phyloP scores from a whole-genome alignment of 2,113 vertebrate genomes.

The Thamnaconus septentrionalis region DNA sequence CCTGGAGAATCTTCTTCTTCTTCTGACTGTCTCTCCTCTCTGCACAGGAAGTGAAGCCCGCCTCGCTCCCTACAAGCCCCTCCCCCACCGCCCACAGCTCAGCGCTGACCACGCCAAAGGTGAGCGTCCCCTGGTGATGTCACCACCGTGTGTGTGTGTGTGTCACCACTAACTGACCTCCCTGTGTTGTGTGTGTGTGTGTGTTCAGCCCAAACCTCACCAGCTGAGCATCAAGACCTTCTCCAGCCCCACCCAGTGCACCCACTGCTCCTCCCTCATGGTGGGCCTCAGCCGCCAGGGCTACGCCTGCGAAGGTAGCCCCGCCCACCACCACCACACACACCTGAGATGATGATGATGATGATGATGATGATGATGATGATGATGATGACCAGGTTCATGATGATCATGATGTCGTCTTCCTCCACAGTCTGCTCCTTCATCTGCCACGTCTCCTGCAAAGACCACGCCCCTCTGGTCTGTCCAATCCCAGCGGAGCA shows the following conservation, averaged over 20 bases:
- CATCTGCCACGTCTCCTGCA: slow-evolving; percentile 92
- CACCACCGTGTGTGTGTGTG: too few species aligned
- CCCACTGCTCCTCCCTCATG: slow-evolving; percentile 96
- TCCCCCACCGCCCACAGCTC: slow-evolving; percentile 81
- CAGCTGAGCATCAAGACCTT: slow-evolving; percentile 95
- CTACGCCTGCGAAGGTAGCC: slow-evolving; percentile 89
- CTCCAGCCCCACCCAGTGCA: slow-evolving; percentile 91
- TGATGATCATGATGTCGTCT: neutral
- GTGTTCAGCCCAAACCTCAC: slow-evolving; percentile 89
- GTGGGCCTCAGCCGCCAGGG: slow-evolving; percentile 94
- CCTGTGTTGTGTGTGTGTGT: neutral
- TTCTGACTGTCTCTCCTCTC: slow-evolving; percentile 17
- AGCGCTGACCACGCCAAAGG: slow-evolving; percentile 85
- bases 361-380: too few species aligned
- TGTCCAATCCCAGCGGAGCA: slow-evolving; percentile 96
- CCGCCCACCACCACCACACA: neutral
- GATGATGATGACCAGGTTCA: neutral
- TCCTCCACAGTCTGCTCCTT: slow-evolving; percentile 89
- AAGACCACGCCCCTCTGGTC: slow-evolving; percentile 90
- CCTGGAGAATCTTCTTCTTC: neutral
- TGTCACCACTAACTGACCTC: too few species aligned
- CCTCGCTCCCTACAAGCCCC: slow-evolving; percentile 75
- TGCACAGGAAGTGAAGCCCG: slow-evolving; percentile 84
- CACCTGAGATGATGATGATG: neutral
- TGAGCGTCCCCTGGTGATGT: slow-evolving; percentile 37